Base-by-base conservation (phyloP, 2,113 vertebrate genomes). In the Amia ocellicauda region DNA sequence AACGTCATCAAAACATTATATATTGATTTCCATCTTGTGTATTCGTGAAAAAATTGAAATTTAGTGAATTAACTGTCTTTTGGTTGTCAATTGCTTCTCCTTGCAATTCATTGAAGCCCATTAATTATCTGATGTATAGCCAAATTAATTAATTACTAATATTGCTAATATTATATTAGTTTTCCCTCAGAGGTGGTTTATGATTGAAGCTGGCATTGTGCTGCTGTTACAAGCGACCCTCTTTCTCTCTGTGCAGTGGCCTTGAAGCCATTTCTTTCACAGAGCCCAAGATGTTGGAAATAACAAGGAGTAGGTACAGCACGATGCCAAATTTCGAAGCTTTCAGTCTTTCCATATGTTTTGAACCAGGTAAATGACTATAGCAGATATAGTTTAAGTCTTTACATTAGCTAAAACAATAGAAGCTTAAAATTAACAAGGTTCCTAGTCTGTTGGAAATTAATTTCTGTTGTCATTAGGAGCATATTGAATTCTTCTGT, bases 391-490 rank as follows among this genome's bases (percentile, higher is more conserved):
- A 2, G 27, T 13, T 16, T 5, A 36, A 36, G 11, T 36, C 31
- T 11, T 23, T 14, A 20, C 27, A 31, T 23, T 8, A 14, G 3
- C 19, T 7, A 28, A 20, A 7, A 40, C 31, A 41, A 3, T 29
- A 58, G 31, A 31, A 31, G 26, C 4, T 17, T 17, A 22, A n/a
- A 11, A 27, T 3, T 24, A 55, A 3, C 26, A 17, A n/a, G 53
- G 53, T 55, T 55, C 7, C 26, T 27, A 16, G 24, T 3, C 14
- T 4, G 19, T 40, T 58, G 13, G 19, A 58, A 22, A 36, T 17
- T 41, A 40, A 28, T 55, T 55, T 28, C 52, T 28, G 56, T 40
- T 14, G 56, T 23, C 56, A 14, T 40, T 58, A 58, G 56, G 56
- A 31, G 31, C 56, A n/a, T 29, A 40, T 58, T 58, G 13, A 14